Conservation (phyloP, 2,113 vertebrate genomes). For the Pholis gunnellus region DNA sequence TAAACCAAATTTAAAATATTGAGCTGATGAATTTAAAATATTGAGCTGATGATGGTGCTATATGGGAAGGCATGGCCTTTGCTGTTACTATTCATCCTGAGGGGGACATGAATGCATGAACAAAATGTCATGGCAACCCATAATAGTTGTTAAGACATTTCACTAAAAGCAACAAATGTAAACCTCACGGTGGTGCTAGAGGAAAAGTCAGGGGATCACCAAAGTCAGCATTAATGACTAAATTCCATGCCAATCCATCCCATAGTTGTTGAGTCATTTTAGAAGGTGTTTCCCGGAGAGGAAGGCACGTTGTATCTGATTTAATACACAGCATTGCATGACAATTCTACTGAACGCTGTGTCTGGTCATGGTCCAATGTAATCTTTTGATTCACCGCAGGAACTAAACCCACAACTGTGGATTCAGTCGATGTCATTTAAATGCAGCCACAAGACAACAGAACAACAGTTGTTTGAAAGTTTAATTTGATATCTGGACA, state of each 20-base stretch:
- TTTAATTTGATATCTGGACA: conserved; percentile 11
- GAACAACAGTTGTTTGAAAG: not conserved
- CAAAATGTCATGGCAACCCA: not conserved
- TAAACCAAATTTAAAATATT: not conserved
- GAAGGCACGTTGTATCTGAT: not conserved
- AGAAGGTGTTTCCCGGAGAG: not conserved
- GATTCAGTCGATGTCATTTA: conserved; percentile 34
- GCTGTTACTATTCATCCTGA: not conserved
- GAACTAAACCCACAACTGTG: conserved; percentile 29
- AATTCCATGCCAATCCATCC: not conserved
- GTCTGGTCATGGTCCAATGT: conserved; percentile 25
- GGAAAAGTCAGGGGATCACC: not conserved
- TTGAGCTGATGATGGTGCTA: not conserved
- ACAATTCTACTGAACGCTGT: conserved; percentile 8
- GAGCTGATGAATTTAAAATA: not conserved
- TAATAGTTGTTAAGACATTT: not conserved
- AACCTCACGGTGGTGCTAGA: not conserved
- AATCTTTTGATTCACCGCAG: conserved; percentile 24
- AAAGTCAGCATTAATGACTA: not conserved
- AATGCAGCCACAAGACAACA: conserved; percentile 15
- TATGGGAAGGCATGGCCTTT: not conserved
- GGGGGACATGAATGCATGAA: not conserved
- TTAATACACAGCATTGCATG: conserved; percentile 24
- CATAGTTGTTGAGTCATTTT: not conserved
- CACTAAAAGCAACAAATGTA: not conserved